A percentile compares a stretch with the other conserved stretches of the same genome.
Conservation (phyloP, 2,888 invertebrate genomes). For the Drosophila histrio region DNA sequence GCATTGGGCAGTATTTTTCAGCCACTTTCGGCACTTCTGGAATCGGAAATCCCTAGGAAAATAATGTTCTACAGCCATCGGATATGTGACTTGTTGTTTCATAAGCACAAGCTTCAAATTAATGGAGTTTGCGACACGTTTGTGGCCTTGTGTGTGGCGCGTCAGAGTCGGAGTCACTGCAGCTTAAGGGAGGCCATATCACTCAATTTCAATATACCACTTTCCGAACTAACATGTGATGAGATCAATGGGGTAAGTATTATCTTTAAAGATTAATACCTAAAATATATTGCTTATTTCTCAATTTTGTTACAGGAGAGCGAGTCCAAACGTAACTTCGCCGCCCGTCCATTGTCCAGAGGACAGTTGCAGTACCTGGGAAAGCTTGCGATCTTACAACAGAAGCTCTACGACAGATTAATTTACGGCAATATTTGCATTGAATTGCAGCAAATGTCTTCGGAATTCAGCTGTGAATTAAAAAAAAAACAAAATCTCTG, state of each 20-base stretch:
- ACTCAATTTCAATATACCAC: slow-evolving; percentile 28
- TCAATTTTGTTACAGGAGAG: slow-evolving; percentile 1
- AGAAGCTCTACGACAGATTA: slow-evolving; percentile 40
- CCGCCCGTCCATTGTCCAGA: slow-evolving; percentile 37
- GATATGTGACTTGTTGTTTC: slow-evolving; percentile 41
- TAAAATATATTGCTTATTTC: neutral
- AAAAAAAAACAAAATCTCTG: neutral
- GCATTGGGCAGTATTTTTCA: slow-evolving; percentile 46
- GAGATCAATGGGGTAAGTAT: slow-evolving; percentile 35
- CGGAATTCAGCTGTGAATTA: slow-evolving; percentile 39
- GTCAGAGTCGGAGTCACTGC: slow-evolving; percentile 16
- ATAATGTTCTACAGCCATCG: slow-evolving; percentile 66
- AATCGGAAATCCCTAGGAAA: slow-evolving; percentile 42
- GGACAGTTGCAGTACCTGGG: slow-evolving; percentile 45
- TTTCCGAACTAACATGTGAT: slow-evolving; percentile 36
- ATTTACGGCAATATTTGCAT: slow-evolving; percentile 38
- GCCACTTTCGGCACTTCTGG: slow-evolving; percentile 35
- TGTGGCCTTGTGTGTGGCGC: slow-evolving; percentile 53
- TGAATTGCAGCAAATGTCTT: slow-evolving; percentile 39
- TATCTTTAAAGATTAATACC: neutral
- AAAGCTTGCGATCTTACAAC: slow-evolving; percentile 48
- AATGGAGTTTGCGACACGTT: slow-evolving; percentile 57
- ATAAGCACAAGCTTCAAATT: slow-evolving; percentile 28
- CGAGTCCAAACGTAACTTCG: slow-evolving; percentile 39
- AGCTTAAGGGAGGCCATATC: slow-evolving; percentile 51